Conservation (phyloP, 2,888 invertebrate genomes). For the Himalopsyche tibetana region DNA sequence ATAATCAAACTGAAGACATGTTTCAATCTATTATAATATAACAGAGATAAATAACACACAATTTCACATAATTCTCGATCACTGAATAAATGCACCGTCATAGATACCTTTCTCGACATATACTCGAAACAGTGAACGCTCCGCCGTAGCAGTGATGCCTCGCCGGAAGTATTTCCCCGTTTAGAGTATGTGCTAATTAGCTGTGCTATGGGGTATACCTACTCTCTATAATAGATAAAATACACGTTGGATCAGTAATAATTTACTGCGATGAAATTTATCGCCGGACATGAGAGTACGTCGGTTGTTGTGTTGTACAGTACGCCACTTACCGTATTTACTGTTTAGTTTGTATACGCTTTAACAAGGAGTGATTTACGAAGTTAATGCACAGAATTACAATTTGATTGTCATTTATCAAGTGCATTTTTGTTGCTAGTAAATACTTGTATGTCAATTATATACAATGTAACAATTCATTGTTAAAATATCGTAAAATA, state of each 20-base stretch:
- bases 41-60: background rate
- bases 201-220: background rate
- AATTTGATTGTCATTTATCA: too few relatives aligned
- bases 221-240: background rate
- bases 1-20: background rate
- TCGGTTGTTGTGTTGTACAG: too few relatives aligned
- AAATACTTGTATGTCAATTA: too few relatives aligned
- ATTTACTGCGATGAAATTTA: constrained; percentile 36
- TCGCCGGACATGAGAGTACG: background rate
- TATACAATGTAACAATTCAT: too few relatives aligned
- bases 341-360: background rate
- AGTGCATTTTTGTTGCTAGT: too few relatives aligned
- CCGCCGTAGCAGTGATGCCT: constrained; percentile 1
- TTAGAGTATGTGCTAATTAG: constrained; percentile 29
- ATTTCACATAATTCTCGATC: background rate
- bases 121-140: background rate
- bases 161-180: constrained; percentile 2
- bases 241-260: constrained; percentile 19
- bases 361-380: too few relatives aligned
- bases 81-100: background rate
- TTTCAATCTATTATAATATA: background rate
- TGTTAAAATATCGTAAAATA: too few relatives aligned
- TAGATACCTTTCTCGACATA: background rate
- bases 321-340: background rate
- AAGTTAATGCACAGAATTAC: too few relatives aligned